phyloP scores from a whole-genome alignment of 2,113 vertebrate species.

The Clinocottus analis region DNA sequence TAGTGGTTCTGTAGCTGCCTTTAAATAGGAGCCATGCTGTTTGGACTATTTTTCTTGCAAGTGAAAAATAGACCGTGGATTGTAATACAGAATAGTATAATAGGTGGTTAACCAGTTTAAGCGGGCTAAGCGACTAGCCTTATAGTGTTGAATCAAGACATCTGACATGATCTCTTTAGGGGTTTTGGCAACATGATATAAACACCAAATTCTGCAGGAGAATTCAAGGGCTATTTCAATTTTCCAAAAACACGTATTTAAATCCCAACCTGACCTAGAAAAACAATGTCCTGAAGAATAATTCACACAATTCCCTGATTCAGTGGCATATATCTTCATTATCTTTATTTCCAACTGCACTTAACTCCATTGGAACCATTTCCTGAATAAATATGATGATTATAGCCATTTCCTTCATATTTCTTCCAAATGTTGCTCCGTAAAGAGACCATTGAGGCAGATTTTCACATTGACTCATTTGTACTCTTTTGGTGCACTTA shows the following conservation, averaged over 20 bases:
- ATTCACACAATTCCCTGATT: constrained; percentile 62
- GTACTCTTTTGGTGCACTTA: constrained; percentile 22
- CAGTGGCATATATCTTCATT: constrained; percentile 68
- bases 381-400: constrained; percentile 72
- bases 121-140: neutral
- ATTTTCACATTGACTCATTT: constrained; percentile 51
- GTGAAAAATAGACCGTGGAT: constrained; percentile 24
- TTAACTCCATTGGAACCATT: constrained; percentile 51
- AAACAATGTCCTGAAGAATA: constrained; percentile 56
- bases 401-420: constrained; percentile 70
- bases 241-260: constrained; percentile 53
- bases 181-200: constrained; percentile 37
- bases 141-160: constrained; percentile 19
- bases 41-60: constrained; percentile 29
- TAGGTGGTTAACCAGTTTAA: constrained; percentile 25
- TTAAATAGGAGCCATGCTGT: constrained; percentile 30
- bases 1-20: constrained; percentile 30
- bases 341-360: constrained; percentile 57
- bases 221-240: constrained; percentile 47
- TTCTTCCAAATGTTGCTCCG: constrained; percentile 54
- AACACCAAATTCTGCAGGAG: constrained; percentile 47
- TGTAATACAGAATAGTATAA: constrained; percentile 19
- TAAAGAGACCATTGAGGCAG: constrained; percentile 61
- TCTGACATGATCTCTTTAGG: constrained; percentile 7
- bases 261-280: constrained; percentile 54